Evolutionary conservation across 2,888 invertebrate species (phyloP).

Genomic region (Cephus runcator): DNA sequence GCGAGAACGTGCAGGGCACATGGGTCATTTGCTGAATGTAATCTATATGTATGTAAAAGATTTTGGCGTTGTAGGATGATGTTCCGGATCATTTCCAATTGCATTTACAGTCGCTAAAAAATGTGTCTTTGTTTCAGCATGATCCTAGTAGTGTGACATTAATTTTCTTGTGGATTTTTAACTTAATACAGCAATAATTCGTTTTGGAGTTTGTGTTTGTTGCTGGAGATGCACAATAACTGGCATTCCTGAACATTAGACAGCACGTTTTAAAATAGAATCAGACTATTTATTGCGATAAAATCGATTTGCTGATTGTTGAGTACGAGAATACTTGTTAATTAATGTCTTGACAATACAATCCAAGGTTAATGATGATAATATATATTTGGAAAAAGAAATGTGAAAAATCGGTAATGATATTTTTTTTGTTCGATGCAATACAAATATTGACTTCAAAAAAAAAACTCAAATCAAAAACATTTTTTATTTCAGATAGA

Average conservation of each 20-base stretch:
- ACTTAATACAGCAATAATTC: neutral
- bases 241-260: neutral
- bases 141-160: too few species aligned
- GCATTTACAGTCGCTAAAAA: neutral
- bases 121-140: neutral
- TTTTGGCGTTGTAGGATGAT: neutral
- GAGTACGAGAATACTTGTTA: neutral
- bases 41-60: neutral
- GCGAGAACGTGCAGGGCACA: neutral
- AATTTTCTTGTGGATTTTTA: neutral
- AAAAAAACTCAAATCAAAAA: neutral
- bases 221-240: neutral
- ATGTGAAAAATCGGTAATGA: neutral
- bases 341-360: too few species aligned
- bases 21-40: neutral
- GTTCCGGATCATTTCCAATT: neutral
- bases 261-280: neutral
- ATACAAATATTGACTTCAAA: neutral
- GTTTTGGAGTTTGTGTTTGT: neutral
- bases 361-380: neutral
- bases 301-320: neutral
- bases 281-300: neutral
- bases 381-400: neutral
- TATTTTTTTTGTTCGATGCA: neutral
- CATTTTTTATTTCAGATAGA: neutral